Conservation (phyloP, 64 coral and sea anemone species). For the Montipora capricornis region DNA sequence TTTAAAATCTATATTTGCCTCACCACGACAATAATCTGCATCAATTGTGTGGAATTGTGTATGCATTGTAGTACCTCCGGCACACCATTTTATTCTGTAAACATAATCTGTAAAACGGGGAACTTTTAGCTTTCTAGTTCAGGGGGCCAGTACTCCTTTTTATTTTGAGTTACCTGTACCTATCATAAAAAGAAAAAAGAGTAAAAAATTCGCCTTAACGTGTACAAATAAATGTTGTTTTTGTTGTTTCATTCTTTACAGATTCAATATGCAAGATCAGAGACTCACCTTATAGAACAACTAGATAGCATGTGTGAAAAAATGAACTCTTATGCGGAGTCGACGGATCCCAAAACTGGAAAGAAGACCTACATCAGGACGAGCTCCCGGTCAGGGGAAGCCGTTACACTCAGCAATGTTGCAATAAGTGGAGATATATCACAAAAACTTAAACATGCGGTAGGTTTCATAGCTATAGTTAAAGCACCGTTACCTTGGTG, state of each 20-base stretch:
- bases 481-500: background rate
- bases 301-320: slow-evolving; percentile 91
- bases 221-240: background rate
- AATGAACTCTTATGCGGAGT: slow-evolving; percentile 93
- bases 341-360: slow-evolving; percentile 82
- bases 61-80: no score
- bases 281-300: slow-evolving; percentile 93
- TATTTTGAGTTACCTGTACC: no score
- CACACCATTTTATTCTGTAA: no score
- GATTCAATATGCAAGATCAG: slow-evolving; percentile 97
- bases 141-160: no score
- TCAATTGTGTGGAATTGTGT: no score
- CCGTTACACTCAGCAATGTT: slow-evolving; percentile 89
- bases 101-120: no score
- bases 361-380: slow-evolving; percentile 89
- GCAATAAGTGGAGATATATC: slow-evolving; percentile 96
- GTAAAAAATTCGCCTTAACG: no score
- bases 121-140: no score
- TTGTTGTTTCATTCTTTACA: background rate
- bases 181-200: no score
- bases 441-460: slow-evolving; percentile 89
- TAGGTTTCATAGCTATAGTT: slow-evolving; percentile 28
- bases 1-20: no score
- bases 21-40: no score
- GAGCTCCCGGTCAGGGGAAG: slow-evolving; percentile 85